phyloP scores from a whole-genome alignment of 2,888 invertebrate species.

The Cryptocheilus praepositus region DNA sequence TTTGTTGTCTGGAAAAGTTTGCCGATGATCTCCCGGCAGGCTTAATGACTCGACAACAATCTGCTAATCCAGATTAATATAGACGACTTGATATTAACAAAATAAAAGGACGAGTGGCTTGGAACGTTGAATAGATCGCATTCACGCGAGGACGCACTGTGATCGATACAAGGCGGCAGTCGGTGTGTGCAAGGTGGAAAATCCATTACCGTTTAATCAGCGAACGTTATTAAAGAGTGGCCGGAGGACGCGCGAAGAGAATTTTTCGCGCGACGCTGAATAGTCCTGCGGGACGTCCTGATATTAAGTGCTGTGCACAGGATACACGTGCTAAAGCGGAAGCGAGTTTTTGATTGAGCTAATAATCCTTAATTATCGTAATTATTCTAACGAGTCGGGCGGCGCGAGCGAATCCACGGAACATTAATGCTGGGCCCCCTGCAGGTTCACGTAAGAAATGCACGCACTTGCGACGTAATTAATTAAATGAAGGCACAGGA shows the following conservation, averaged over 20 bases:
- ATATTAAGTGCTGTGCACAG: too few relatives aligned
- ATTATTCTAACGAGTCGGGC: slow-evolving; percentile 18
- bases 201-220: too few relatives aligned
- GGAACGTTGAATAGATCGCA: too few relatives aligned
- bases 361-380: slow-evolving; percentile 31
- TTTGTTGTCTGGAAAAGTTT: slow-evolving; percentile 24
- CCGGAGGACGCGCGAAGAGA: neutral
- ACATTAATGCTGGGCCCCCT: slow-evolving; percentile 21
- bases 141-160: too few relatives aligned
- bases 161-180: too few relatives aligned
- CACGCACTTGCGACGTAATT: slow-evolving; percentile 26
- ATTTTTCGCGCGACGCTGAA: neutral
- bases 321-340: too few relatives aligned
- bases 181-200: too few relatives aligned
- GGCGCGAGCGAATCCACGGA: slow-evolving; percentile 11
- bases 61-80: too few relatives aligned
- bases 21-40: slow-evolving; percentile 22
- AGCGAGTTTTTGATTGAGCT: slow-evolving; percentile 9
- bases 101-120: too few relatives aligned
- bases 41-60: neutral
- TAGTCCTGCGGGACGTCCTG: neutral
- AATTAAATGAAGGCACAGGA: neutral
- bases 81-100: too few relatives aligned
- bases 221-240: too few relatives aligned
- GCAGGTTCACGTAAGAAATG: slow-evolving; percentile 8